Percentiles rank a stretch among this genome's conserved stretches.
Conservation (phyloP, 2,113 vertebrate genomes). For the Microcebus griseorufus region DNA sequence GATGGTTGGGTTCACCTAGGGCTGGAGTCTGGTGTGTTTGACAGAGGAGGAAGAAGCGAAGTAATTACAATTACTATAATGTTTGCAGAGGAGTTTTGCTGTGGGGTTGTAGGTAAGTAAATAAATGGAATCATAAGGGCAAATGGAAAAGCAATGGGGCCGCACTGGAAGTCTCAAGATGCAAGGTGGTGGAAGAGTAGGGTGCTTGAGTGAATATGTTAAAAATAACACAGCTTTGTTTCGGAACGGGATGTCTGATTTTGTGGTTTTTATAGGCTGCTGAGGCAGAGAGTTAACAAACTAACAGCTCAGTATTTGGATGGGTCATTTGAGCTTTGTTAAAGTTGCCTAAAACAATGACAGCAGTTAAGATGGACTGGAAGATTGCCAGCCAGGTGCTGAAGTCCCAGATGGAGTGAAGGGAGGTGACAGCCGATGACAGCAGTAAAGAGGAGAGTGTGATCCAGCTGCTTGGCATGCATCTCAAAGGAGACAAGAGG, state of each 20-base stretch:
- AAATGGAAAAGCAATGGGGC: background rate
- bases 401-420: background rate
- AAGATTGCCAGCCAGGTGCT: background rate
- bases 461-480: background rate
- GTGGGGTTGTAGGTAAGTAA: background rate
- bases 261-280: background rate
- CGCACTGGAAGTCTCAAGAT: no score
- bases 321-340: background rate
- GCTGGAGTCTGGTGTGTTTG: conserved; percentile 18
- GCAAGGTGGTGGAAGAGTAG: background rate
- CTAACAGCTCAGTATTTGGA: background rate
- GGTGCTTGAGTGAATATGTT: background rate
- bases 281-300: background rate
- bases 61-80: background rate
- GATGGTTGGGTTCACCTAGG: conserved; percentile 6
- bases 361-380: background rate
- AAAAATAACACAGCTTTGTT: background rate
- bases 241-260: background rate
- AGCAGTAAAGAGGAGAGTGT: background rate
- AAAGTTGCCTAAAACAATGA: background rate
- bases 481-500: background rate
- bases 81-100: background rate
- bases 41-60: background rate
- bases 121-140: background rate
- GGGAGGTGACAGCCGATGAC: background rate